phyloP scores from a whole-genome alignment of 2,797 vertebrate species.

The Acipenser oxyrinchus region DNA sequence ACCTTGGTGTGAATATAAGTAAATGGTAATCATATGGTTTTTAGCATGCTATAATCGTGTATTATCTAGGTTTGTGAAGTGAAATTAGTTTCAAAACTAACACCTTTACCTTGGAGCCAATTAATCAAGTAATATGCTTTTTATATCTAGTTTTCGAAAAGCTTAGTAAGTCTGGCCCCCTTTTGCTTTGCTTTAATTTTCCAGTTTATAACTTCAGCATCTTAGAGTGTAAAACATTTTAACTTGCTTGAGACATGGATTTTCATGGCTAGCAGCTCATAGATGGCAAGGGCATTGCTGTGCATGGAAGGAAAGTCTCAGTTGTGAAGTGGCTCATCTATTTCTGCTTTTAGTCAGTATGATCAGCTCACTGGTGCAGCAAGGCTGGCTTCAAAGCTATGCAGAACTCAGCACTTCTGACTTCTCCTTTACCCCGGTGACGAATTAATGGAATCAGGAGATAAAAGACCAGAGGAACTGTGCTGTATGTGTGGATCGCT shows the following conservation, averaged over 20 bases:
- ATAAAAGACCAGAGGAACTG: slow-evolving; percentile 53
- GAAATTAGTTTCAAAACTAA: too few species aligned
- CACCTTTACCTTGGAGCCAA: too few species aligned
- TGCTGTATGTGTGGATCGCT: slow-evolving; percentile 48
- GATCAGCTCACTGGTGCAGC: slow-evolving; percentile 3
- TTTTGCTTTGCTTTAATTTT: too few species aligned
- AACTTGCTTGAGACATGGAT: slow-evolving; percentile 41
- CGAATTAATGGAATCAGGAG: slow-evolving; percentile 57
- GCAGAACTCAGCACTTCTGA: slow-evolving; percentile 33
- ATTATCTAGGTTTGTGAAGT: too few species aligned
- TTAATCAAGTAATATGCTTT: too few species aligned
- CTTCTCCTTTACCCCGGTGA: slow-evolving; percentile 33
- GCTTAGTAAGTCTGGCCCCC: too few species aligned
- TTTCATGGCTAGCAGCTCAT: slow-evolving; percentile 28
- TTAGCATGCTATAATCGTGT: too few species aligned
- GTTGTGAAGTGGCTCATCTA: slow-evolving; percentile 3
- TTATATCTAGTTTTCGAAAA: too few species aligned
- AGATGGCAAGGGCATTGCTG: slow-evolving; percentile 18
- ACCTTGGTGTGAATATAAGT: too few species aligned
- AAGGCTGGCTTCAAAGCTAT: slow-evolving; percentile 34
- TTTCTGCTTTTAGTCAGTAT: slow-evolving; percentile 1
- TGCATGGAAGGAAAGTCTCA: not conserved
- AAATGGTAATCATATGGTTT: too few species aligned
- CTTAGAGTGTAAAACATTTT: slow-evolving; percentile 41
- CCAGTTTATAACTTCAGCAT: slow-evolving; percentile 26